phyloP scores from a whole-genome alignment of 1,140 invertebrate species.

The Penaeus chinensis region DNA sequence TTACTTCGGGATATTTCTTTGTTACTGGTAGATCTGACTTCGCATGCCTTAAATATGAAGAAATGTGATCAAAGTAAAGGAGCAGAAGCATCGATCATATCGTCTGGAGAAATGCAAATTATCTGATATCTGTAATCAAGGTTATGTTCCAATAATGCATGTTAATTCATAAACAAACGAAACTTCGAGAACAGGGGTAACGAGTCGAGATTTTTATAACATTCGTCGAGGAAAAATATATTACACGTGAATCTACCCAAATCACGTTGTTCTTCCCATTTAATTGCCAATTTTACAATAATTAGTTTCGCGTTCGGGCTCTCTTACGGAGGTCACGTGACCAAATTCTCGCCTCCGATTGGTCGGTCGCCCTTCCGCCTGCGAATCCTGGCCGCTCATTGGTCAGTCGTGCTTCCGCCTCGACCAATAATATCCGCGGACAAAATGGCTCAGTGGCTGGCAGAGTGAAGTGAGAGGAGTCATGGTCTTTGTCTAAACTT shows the following conservation, averaged over 20 bases:
- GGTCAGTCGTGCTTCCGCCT: conserved; percentile 46
- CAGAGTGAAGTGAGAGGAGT: conserved; percentile 42
- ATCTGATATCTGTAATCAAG: conserved; percentile 50
- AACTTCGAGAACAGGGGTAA: too few species aligned
- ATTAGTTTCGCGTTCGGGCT: conserved; percentile 40
- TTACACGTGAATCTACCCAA: background rate
- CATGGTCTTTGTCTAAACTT: conserved; percentile 52
- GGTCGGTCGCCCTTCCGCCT: conserved; percentile 47
- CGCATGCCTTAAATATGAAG: background rate
- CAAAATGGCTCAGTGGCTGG: conserved; percentile 59
- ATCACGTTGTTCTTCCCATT: background rate
- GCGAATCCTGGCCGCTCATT: conserved; percentile 36
- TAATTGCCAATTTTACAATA: background rate
- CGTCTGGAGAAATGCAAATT: conserved; percentile 31
- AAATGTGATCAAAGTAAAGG: background rate
- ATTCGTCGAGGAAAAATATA: conserved; percentile 2
- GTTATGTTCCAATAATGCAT: conserved; percentile 46
- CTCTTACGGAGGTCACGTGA: conserved; percentile 40
- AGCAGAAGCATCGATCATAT: conserved; percentile 9
- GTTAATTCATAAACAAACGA: conserved; percentile 27
- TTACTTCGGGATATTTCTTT: background rate
- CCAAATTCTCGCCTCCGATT: conserved; percentile 28
- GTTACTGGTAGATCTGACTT: background rate
- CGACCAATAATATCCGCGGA: conserved; percentile 22
- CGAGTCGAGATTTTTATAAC: too few species aligned